Percentiles rank a stretch among this genome's conserved stretches.
phyloP scores from a whole-genome alignment of 2,797 vertebrate species.

The Neoniphon sammara region DNA sequence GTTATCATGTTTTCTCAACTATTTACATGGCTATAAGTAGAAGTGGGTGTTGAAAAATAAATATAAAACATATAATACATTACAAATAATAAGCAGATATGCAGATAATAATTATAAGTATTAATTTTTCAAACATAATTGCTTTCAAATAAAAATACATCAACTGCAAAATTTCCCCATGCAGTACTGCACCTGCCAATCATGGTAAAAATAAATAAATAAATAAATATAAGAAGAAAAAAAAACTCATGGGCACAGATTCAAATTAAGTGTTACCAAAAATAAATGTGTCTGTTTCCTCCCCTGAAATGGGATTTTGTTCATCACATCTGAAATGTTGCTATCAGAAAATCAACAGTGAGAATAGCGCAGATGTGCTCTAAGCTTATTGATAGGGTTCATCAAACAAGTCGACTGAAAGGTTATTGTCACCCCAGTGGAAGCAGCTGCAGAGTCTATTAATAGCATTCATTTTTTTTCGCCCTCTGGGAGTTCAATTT shows the following conservation, averaged over 20 bases:
- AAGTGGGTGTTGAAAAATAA: not conserved
- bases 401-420: slow-evolving; percentile 50
- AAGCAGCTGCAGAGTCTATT: slow-evolving; percentile 31
- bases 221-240: too few species aligned
- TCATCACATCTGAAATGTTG: slow-evolving; percentile 5
- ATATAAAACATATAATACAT: not conserved
- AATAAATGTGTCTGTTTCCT: not conserved
- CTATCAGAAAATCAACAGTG: slow-evolving; percentile 25
- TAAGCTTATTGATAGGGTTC: slow-evolving; percentile 37
- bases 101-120: not conserved
- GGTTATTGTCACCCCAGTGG: slow-evolving; percentile 37
- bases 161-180: slow-evolving; percentile 13
- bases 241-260: not conserved
- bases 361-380: slow-evolving; percentile 52
- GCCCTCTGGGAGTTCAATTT: slow-evolving; percentile 12
- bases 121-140: too few species aligned
- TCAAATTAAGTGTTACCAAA: not conserved
- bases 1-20: not conserved
- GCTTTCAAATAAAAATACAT: not conserved
- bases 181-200: slow-evolving; percentile 2
- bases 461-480: slow-evolving; percentile 3
- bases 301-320: not conserved
- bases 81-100: not conserved
- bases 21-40: not conserved
- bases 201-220: not conserved